Base-by-base conservation (phyloP, 2,113 vertebrate species). In the Romanogobio albipinnatus region DNA sequence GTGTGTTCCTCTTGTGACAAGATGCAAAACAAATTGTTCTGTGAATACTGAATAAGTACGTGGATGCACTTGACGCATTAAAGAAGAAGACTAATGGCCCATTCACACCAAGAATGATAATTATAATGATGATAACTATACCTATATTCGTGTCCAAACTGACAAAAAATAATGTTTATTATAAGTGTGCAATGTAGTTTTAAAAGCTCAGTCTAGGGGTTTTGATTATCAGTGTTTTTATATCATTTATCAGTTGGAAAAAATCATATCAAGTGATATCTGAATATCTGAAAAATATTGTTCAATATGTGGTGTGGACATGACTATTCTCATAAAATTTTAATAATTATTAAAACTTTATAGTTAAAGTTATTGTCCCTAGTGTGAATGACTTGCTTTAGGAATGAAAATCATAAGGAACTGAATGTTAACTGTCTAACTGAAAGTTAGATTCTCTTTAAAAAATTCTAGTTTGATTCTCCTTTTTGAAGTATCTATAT, bases 1-100 rank as follows among this genome's bases (percentile, higher is more conserved):
- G 85, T 88, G 76, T 61, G 9, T 33, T 84, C 58, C 87, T 85
- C 61, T 75, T 80, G 76, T 88, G 84, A 73, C 84, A 85, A 45
- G 80, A 59, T 83, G 84, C 87, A 88, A 88, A 88, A 82, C 87
- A 83, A 88, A 85, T 85, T 85, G 87, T 82, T 75, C 76, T 83
- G 33, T 83, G 84, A 47, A 88, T 70, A 83, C n/a, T 15, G 68
- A 82, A 87, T 77, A 80, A 85, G 84, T 79, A 66, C 3, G 9
- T 74, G 76, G 45, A 74, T 26, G 29, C 33, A 22, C 36, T 33
- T 43, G 56, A 10, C 4, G 29, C 24, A 58, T 68, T 36, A 53
- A 76, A 76, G 8, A 11, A 76, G 29, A 11, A 58, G 26, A 19
- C 49, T 36, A 1, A 43, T n/a, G 36, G 17, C 36, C 17, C 5